Conservation (phyloP, 2,888 invertebrate genomes). For the Villa cingulata region DNA sequence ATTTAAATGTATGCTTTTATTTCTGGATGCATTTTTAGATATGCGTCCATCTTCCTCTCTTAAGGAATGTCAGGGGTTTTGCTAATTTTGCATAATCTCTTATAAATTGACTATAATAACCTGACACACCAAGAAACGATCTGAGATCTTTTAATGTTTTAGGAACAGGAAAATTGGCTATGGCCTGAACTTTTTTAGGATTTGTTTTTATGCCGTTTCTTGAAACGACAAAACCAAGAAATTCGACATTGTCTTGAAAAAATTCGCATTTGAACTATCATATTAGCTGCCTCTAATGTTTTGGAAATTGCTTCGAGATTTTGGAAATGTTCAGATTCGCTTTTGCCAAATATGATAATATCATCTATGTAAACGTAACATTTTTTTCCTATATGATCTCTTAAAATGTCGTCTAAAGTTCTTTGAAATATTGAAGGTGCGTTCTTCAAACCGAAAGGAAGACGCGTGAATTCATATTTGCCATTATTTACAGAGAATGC, state of each 20-base stretch:
- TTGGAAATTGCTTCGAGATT: slow-evolving; percentile 6
- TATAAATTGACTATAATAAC: slow-evolving; percentile 9
- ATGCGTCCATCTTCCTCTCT: slow-evolving; percentile 5
- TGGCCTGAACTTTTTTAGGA: slow-evolving; percentile 7
- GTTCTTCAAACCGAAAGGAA: slow-evolving; percentile 10
- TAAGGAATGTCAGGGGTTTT: slow-evolving; percentile 6
- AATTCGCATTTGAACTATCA: slow-evolving; percentile 3
- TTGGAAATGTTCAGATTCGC: neutral
- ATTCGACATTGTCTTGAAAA: slow-evolving; percentile 4
- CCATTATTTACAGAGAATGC: slow-evolving; percentile 9
- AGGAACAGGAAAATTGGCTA: slow-evolving; percentile 5
- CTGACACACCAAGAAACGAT: slow-evolving; percentile 8
- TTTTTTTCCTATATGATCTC: slow-evolving; percentile 6
- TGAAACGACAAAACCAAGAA: slow-evolving; percentile 6
- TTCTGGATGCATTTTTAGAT: slow-evolving; percentile 3
- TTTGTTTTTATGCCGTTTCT: slow-evolving; percentile 7
- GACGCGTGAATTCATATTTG: slow-evolving; percentile 10
- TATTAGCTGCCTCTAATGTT: slow-evolving; percentile 1
- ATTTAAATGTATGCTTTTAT: slow-evolving; percentile 3
- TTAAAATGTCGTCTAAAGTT: slow-evolving; percentile 10
- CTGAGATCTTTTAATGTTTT: slow-evolving; percentile 6
- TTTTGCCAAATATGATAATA: neutral
- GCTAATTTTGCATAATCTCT: slow-evolving; percentile 3
- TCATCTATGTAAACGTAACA: neutral
- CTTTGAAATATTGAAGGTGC: slow-evolving; percentile 13